A percentile compares a stretch with the other conserved stretches of the same genome.
Conservation (phyloP, 2,888 invertebrate species). For the Tenthredo mesomela region DNA sequence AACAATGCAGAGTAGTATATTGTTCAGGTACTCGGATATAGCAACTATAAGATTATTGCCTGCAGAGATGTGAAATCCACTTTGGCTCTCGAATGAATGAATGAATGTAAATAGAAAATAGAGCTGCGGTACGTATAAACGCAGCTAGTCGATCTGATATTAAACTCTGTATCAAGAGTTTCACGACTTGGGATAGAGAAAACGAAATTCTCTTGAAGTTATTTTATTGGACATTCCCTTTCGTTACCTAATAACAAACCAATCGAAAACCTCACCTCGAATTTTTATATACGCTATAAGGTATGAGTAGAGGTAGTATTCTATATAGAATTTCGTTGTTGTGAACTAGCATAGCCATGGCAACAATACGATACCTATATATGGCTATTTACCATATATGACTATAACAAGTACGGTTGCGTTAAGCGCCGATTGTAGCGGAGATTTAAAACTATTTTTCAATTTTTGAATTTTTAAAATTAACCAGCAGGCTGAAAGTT, state of each 20-base stretch:
- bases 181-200: background rate
- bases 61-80: slow-evolving; percentile 30
- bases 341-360: slow-evolving; percentile 18
- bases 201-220: background rate
- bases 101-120: background rate
- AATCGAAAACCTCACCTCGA: background rate
- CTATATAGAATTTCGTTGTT: background rate
- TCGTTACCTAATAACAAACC: slow-evolving; percentile 2
- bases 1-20: background rate
- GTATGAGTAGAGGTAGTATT: background rate
- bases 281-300: background rate
- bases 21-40: background rate
- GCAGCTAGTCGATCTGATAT: background rate
- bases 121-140: background rate
- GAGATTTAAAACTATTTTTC: no score
- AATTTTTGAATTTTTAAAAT: no score
- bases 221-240: slow-evolving; percentile 16
- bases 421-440: no score
- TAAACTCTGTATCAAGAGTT: background rate
- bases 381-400: background rate
- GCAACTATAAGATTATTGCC: background rate
- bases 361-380: background rate
- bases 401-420: background rate
- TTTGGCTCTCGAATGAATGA: slow-evolving; percentile 21
- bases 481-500: no score